A percentile compares a stretch with the other conserved stretches of the same genome.
phyloP scores from a whole-genome alignment of 2,888 invertebrate species.

The Diloba caeruleocephala region DNA sequence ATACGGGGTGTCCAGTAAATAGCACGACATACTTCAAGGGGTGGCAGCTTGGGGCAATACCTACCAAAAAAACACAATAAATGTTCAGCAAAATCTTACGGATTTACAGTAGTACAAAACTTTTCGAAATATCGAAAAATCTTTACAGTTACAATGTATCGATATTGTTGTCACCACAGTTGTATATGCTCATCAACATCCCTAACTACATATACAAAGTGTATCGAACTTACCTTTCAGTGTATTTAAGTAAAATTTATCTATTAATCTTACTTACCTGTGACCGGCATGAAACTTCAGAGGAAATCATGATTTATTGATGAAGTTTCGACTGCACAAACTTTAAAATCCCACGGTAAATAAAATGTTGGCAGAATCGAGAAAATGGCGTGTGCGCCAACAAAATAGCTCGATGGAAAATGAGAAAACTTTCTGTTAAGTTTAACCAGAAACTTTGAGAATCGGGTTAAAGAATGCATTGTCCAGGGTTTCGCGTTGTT shows the following conservation, averaged over 20 bases:
- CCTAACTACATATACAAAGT: no score
- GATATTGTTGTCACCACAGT: no score
- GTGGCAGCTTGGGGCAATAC: no score
- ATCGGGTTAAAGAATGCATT: slow-evolving; percentile 19
- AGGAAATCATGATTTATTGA: slow-evolving; percentile 43
- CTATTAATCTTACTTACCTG: slow-evolving; percentile 36
- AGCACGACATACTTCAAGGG: no score
- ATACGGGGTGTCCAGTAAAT: no score
- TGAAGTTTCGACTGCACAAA: slow-evolving; percentile 31
- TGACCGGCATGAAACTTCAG: slow-evolving; percentile 16
- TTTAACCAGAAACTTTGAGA: slow-evolving; percentile 13
- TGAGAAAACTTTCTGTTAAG: slow-evolving; percentile 37
- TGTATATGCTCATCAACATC: no score
- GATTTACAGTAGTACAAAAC: no score
- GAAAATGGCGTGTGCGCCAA: slow-evolving; percentile 20
- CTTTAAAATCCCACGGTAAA: slow-evolving; percentile 45
- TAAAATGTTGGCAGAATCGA: slow-evolving; percentile 35
- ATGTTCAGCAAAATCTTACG: no score
- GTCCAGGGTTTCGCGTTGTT: slow-evolving; percentile 16
- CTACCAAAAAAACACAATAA: no score
- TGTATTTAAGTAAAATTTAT: slow-evolving; percentile 15
- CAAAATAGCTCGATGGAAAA: slow-evolving; percentile 32
- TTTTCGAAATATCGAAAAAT: no score
- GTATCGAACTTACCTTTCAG: no score
- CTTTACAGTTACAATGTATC: no score